phyloP scores from a whole-genome alignment of 2,797 vertebrate genomes.

The Scomberomorus guttatus region DNA sequence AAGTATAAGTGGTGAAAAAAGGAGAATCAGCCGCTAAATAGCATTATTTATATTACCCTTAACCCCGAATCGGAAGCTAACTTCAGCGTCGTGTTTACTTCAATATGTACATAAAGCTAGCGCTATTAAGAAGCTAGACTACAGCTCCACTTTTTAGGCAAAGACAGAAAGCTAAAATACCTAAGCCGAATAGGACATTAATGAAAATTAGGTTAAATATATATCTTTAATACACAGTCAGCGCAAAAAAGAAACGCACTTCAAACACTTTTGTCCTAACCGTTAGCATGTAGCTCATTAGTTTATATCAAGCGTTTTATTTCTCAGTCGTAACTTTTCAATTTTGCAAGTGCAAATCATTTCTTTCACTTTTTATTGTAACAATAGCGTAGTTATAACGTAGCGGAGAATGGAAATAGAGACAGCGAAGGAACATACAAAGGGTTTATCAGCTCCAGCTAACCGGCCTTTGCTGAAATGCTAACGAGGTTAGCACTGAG shows the following conservation, averaged over 20 bases:
- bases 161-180: neutral
- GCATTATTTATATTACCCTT: too few species aligned
- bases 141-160: neutral
- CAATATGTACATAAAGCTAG: too few species aligned
- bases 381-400: rapidly evolving
- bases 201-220: too few species aligned
- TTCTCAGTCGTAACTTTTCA: neutral
- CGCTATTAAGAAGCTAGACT: neutral
- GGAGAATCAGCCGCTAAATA: too few species aligned
- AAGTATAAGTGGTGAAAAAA: neutral
- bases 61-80: too few species aligned
- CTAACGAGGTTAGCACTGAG: constrained; percentile 38
- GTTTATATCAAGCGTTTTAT: neutral
- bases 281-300: constrained; percentile 48
- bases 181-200: too few species aligned
- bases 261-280: neutral
- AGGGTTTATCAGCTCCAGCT: neutral
- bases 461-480: constrained; percentile 5
- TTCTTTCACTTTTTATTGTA: rapidly evolving
- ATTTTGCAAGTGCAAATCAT: neutral
- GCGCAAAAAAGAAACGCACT: neutral
- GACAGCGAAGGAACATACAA: neutral
- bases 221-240: too few species aligned
- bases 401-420: rapidly evolving
- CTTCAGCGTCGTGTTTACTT: too few species aligned